phyloP scores from a whole-genome alignment of 2,888 invertebrate genomes.

The Drosophila anomalata region DNA sequence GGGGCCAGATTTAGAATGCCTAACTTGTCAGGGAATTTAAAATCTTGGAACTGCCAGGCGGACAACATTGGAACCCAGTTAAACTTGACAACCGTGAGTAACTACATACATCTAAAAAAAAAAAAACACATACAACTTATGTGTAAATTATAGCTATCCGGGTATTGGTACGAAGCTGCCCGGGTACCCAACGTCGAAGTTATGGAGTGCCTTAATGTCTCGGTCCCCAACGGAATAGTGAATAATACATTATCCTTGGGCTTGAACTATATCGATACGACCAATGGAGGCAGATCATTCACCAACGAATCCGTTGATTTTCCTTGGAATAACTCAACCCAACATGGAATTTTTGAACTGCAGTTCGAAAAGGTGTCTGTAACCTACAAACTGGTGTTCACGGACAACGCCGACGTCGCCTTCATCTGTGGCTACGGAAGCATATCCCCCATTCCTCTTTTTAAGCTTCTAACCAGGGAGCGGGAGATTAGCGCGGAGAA shows the following conservation, averaged over 20 bases:
- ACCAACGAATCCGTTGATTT: constrained; percentile 51
- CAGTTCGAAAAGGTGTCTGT: constrained; percentile 36
- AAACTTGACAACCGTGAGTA: constrained; percentile 23
- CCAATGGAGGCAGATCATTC: constrained; percentile 31
- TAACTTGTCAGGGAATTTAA: background rate
- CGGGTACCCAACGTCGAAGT: constrained; percentile 41
- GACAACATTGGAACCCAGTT: constrained; percentile 1
- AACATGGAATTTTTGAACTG: constrained; percentile 55
- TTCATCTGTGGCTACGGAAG: constrained; percentile 59
- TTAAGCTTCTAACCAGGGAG: constrained; percentile 56
- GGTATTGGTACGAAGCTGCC: constrained; percentile 51
- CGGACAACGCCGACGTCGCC: constrained; percentile 33
- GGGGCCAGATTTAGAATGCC: constrained; percentile 12
- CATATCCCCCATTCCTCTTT: constrained; percentile 48
- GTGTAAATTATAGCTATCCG: constrained; percentile 21
- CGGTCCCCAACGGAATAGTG: constrained; percentile 27
- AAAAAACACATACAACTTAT: background rate
- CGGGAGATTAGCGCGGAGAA: constrained; percentile 26
- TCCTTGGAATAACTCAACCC: constrained; percentile 53
- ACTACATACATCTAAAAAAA: no score
- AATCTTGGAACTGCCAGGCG: constrained; percentile 8
- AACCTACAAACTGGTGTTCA: constrained; percentile 54
- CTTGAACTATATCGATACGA: constrained; percentile 58
- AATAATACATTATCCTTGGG: constrained; percentile 14
- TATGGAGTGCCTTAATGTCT: constrained; percentile 46